Percentiles rank a stretch among this genome's conserved stretches.
Conservation (phyloP, 2,888 invertebrate genomes). For the Drosophila histrio region DNA sequence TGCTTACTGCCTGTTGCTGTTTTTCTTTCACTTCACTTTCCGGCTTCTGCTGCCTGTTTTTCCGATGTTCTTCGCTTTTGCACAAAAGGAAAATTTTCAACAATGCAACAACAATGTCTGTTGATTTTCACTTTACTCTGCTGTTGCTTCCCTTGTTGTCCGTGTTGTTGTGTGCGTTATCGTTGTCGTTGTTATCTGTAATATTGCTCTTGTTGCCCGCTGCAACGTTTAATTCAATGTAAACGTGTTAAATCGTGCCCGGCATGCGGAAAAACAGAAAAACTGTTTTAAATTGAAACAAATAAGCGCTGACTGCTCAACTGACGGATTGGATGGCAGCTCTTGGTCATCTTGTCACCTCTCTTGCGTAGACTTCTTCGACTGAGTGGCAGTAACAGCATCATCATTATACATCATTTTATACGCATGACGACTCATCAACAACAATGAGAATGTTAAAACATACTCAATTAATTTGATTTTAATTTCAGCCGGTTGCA, state of each 20-base stretch:
- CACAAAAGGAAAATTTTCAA: conserved; percentile 53
- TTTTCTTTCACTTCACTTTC: conserved; percentile 78
- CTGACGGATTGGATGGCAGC: conserved; percentile 29
- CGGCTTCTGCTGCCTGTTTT: conserved; percentile 50
- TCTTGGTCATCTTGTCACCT: conserved; percentile 5
- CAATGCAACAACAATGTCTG: conserved; percentile 71
- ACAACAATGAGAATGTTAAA: conserved; percentile 35
- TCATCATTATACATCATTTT: conserved; percentile 30
- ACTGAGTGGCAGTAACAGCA: conserved; percentile 11
- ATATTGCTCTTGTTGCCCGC: conserved; percentile 45
- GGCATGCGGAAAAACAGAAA: conserved; percentile 49
- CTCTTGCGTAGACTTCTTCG: not conserved
- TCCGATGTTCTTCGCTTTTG: conserved; percentile 26
- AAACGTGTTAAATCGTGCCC: conserved; percentile 73
- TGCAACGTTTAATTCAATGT: conserved; percentile 77
- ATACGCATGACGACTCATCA: conserved; percentile 28
- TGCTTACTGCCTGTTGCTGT: conserved; percentile 54
- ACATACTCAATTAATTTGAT: conserved; percentile 45
- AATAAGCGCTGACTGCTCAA: conserved; percentile 44
- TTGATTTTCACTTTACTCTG: conserved; percentile 67
- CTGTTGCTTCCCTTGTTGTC: conserved; percentile 39
- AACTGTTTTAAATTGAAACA: conserved; percentile 64
- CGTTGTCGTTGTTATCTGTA: conserved; percentile 53
- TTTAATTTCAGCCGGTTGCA: conserved; percentile 30
- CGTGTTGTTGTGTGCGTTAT: conserved; percentile 34